phyloP scores from a whole-genome alignment of 2,113 vertebrate species.

The Cyanoderma ruficeps region DNA sequence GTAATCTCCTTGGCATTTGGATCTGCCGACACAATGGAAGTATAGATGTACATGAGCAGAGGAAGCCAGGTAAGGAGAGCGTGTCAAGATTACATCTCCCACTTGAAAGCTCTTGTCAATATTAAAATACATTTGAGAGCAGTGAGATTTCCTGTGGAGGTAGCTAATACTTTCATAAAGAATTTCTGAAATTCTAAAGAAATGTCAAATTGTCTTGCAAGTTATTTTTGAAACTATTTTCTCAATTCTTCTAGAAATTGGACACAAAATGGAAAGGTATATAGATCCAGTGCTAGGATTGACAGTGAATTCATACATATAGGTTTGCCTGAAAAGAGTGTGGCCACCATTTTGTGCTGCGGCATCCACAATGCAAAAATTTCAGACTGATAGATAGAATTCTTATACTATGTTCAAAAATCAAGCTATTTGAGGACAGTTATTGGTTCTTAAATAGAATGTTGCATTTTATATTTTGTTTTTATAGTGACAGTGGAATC shows the following conservation, averaged over 20 bases:
- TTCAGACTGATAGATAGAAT: neutral
- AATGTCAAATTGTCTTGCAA: neutral
- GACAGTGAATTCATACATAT: rapidly evolving
- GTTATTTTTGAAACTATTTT: neutral
- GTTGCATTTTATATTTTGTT: neutral
- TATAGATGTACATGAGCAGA: neutral
- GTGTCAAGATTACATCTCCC: constrained; percentile 21
- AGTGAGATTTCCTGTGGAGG: constrained; percentile 29
- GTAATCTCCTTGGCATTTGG: neutral
- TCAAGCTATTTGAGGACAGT: neutral
- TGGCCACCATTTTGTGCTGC: neutral
- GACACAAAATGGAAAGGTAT: neutral
- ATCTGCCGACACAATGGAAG: neutral
- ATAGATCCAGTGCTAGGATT: rapidly evolving
- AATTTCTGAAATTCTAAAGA: constrained; percentile 29
- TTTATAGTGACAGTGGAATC: neutral
- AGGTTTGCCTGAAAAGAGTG: neutral
- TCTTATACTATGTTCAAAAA: neutral
- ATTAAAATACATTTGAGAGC: neutral
- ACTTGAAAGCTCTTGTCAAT: constrained; percentile 55
- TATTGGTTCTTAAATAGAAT: neutral
- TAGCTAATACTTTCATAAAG: constrained; percentile 37
- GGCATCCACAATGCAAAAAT: neutral
- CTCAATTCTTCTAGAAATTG: neutral
- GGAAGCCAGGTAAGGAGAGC: neutral